Conservation (phyloP, 2,888 invertebrate genomes). For the Machimus atricapillus region DNA sequence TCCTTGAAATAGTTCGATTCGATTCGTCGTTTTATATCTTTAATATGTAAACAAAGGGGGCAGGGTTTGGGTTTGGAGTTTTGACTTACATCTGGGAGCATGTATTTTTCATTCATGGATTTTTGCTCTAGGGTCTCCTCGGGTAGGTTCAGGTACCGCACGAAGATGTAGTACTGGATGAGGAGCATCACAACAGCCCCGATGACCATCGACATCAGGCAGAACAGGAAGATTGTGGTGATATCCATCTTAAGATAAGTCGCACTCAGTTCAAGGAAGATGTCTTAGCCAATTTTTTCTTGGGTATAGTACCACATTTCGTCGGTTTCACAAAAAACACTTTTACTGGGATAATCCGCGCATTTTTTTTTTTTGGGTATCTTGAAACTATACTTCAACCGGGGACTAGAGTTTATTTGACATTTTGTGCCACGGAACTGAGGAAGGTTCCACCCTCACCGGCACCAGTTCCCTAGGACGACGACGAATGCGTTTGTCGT, state of each 20-base stretch:
- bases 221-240: conserved; percentile 62
- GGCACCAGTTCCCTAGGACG: neutral
- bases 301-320: neutral
- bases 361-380: neutral
- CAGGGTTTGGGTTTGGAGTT: neutral
- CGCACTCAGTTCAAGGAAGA: neutral
- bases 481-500: conserved; percentile 10
- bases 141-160: conserved; percentile 63
- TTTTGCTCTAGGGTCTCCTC: conserved; percentile 57
- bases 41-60: neutral
- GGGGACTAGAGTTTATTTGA: neutral
- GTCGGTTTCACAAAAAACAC: neutral
- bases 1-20: conserved; percentile 45
- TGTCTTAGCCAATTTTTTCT: neutral
- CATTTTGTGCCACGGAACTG: conserved; percentile 28
- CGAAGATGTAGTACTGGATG: conserved; percentile 66
- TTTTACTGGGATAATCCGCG: neutral
- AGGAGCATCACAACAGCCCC: conserved; percentile 66
- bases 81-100: conserved; percentile 63
- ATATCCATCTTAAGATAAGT: conserved; percentile 56
- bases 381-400: neutral
- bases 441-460: conserved; percentile 28
- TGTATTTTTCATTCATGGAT: conserved; percentile 62
- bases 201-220: conserved; percentile 64
- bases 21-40: neutral